Evolutionary conservation across 2,888 invertebrate species (phyloP).

Genomic region (Amphipoea oculea): DNA sequence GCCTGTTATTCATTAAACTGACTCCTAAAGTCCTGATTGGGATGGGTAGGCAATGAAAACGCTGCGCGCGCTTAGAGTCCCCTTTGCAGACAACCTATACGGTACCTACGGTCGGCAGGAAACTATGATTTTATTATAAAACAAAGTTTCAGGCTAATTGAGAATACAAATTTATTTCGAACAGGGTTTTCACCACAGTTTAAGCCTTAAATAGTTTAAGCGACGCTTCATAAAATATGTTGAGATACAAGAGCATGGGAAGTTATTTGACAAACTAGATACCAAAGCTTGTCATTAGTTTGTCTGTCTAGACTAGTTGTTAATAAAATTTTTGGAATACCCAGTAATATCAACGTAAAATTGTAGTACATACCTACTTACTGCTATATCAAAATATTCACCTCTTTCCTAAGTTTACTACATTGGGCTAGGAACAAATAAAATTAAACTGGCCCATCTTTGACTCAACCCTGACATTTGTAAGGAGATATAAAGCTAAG

Average conservation of each 20-base stretch:
- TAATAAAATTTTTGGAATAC: background rate
- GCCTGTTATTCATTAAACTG: too few relatives aligned
- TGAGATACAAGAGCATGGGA: background rate
- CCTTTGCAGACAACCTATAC: too few relatives aligned
- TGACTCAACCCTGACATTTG: slow-evolving; percentile 9
- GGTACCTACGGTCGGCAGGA: too few relatives aligned
- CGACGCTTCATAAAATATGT: background rate
- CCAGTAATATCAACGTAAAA: too few relatives aligned
- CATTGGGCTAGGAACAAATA: background rate
- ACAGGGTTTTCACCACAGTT: background rate
- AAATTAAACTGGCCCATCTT: background rate
- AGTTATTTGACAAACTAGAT: background rate
- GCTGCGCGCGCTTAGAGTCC: too few relatives aligned
- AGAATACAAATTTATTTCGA: too few relatives aligned
- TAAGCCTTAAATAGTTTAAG: background rate
- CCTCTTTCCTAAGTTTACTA: background rate
- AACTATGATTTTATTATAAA: background rate
- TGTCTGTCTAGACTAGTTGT: background rate
- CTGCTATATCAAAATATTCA: background rate
- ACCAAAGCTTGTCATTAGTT: background rate
- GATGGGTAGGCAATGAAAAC: too few relatives aligned
- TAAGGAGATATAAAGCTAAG: slow-evolving; percentile 24
- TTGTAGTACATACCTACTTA: background rate
- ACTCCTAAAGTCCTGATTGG: too few relatives aligned
- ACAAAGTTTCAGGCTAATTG: background rate